Evolutionary conservation across 1,140 invertebrate species (phyloP).

Genomic region (Bombus pascuorum): DNA sequence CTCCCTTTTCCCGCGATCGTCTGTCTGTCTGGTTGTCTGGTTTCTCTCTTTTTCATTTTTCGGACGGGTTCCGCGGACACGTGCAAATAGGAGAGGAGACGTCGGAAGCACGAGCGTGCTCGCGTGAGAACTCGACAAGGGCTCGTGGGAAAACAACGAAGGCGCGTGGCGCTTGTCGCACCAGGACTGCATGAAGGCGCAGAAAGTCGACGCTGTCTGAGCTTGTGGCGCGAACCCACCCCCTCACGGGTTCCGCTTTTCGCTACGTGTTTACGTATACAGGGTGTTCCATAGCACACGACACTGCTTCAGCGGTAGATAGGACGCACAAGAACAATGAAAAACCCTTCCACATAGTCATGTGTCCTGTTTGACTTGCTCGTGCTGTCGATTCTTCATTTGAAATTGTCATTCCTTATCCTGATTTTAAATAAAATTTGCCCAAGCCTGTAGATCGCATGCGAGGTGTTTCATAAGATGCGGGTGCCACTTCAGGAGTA

Average conservation of each 20-base stretch:
- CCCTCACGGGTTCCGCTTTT: not conserved
- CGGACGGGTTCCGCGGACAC: not conserved
- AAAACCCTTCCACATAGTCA: too few species aligned
- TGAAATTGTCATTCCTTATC: too few species aligned
- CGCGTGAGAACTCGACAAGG: conserved; percentile 79
- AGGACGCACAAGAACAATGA: too few species aligned
- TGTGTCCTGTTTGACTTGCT: too few species aligned
- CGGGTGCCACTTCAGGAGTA: too few species aligned
- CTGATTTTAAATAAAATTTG: too few species aligned
- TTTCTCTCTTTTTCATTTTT: not conserved
- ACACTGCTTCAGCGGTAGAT: too few species aligned
- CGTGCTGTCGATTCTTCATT: too few species aligned
- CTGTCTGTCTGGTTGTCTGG: not conserved
- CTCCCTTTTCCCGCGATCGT: not conserved
- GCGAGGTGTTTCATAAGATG: too few species aligned
- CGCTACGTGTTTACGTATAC: not conserved
- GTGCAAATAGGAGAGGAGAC: conserved; percentile 26
- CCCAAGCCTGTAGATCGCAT: too few species aligned
- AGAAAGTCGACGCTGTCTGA: conserved; percentile 19
- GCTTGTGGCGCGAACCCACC: conserved; percentile 14
- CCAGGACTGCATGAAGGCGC: conserved; percentile 72
- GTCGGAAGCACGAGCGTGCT: conserved; percentile 42
- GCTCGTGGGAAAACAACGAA: conserved; percentile 81
- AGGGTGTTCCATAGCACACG: too few species aligned
- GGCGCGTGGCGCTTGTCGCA: conserved; percentile 80